These are phyloP conservation scores for Astyanax mexicanus DNA, from an alignment of 2,797 vertebrate genomes.

Conservation along the genomic window DNA sequence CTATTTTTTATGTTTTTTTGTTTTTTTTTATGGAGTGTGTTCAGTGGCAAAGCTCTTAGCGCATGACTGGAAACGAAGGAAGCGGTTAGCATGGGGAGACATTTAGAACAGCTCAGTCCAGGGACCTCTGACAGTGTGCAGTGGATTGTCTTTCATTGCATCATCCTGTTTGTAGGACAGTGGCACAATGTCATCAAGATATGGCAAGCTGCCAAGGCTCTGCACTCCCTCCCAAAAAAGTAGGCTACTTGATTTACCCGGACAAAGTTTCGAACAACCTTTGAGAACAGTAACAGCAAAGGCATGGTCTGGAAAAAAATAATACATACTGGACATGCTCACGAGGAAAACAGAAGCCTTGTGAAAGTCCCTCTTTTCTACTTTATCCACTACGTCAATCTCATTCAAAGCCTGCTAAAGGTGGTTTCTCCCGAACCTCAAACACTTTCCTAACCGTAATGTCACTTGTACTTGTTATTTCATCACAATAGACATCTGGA, in stretches of 20 bases:
- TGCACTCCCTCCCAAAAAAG: slow-evolving; percentile 60
- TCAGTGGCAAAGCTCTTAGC: slow-evolving; percentile 11
- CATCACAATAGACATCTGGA: slow-evolving; percentile 18
- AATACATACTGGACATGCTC: background rate
- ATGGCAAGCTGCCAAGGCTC: slow-evolving; percentile 70
- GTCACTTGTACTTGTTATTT: slow-evolving; percentile 22
- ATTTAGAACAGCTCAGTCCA: slow-evolving; percentile 27
- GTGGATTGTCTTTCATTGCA: slow-evolving; percentile 69
- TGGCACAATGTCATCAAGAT: slow-evolving; percentile 78
- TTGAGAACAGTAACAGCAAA: slow-evolving; percentile 19
- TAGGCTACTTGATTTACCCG: slow-evolving; percentile 49
- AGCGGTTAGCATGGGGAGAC: slow-evolving; percentile 8
- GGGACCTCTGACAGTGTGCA: slow-evolving; percentile 25
- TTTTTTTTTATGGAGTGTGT: slow-evolving; percentile 1
- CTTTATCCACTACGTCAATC: background rate
- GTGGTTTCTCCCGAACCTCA: background rate
- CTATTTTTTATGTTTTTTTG: no score
- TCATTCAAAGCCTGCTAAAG: background rate
- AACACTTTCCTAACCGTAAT: slow-evolving; percentile 6
- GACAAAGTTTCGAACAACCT: slow-evolving; percentile 27
- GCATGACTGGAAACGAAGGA: slow-evolving; percentile 21
- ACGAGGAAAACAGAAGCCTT: background rate
- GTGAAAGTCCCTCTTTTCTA: background rate
- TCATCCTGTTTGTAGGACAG: slow-evolving; percentile 77
- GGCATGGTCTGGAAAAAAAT: background rate